Percentiles rank a stretch among this genome's conserved stretches.
phyloP scores from a whole-genome alignment of 2,888 invertebrate genomes.

The Carpatolechia fugitivella region DNA sequence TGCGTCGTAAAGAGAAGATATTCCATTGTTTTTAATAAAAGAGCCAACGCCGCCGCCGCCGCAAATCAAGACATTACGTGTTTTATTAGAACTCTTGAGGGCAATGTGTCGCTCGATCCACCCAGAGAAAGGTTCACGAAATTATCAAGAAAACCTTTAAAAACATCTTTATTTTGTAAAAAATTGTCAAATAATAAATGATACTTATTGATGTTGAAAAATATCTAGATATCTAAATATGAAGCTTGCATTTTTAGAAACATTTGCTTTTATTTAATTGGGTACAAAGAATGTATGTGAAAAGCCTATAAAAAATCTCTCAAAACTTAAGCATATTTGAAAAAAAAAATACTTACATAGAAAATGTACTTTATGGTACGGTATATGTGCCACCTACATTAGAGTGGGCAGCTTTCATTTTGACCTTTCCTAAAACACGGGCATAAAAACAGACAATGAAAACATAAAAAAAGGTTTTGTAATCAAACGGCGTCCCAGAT shows the following conservation, averaged over 20 bases:
- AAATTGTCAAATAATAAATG: too few species aligned
- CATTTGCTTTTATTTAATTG: too few species aligned
- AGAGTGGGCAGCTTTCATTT: neutral
- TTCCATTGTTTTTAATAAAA: neutral
- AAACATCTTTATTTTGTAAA: too few species aligned
- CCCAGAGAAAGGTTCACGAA: neutral
- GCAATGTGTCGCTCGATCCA: neutral
- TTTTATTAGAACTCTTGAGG: neutral
- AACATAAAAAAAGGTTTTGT: slow-evolving; percentile 5
- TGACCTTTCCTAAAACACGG: neutral
- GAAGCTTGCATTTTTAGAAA: too few species aligned
- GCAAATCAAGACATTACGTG: neutral
- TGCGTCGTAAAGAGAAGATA: neutral
- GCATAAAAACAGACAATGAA: neutral
- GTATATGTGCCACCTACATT: too few species aligned
- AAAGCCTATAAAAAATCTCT: too few species aligned
- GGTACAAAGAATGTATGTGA: too few species aligned
- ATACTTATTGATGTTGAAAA: too few species aligned
- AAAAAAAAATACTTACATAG: too few species aligned
- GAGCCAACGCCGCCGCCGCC: neutral
- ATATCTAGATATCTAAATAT: too few species aligned
- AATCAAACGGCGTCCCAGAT: slow-evolving; percentile 9
- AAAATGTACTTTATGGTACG: too few species aligned
- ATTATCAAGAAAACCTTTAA: neutral
- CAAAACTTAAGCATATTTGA: too few species aligned